Percentiles rank a stretch among this genome's conserved stretches.
phyloP scores from a whole-genome alignment of 2,888 invertebrate species.

The Ptycholaimellus sp. region DNA sequence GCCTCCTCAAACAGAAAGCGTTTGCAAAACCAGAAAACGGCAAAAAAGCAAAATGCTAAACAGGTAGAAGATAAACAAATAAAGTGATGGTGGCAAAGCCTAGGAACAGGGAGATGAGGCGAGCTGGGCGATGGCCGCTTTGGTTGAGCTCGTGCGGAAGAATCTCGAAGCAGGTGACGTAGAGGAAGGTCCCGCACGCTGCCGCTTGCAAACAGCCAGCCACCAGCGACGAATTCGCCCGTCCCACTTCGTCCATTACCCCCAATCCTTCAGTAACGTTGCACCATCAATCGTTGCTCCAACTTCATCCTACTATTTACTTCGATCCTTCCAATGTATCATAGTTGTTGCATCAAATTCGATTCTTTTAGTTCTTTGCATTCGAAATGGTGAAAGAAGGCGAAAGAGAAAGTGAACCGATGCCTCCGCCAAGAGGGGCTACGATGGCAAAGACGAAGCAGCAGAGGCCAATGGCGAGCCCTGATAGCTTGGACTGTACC shows the following conservation, averaged over 20 bases:
- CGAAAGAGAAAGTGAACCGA: too few relatives aligned
- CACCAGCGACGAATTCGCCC: conserved; percentile 19
- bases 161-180: conserved; percentile 89
- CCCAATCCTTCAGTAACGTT: too few relatives aligned
- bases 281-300: too few relatives aligned
- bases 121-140: conserved; percentile 12
- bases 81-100: conserved; percentile 16
- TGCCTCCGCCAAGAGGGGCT: too few relatives aligned
- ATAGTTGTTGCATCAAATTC: too few relatives aligned
- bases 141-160: conserved; percentile 41
- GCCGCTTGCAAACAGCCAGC: conserved; percentile 44
- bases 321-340: too few relatives aligned
- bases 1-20: too few relatives aligned
- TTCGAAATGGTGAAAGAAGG: too few relatives aligned
- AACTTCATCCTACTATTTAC: too few relatives aligned
- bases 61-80: conserved; percentile 8
- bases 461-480: conserved; percentile 24
- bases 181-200: conserved; percentile 70
- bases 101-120: conserved; percentile 14
- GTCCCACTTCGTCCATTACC: too few relatives aligned
- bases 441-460: conserved; percentile 22
- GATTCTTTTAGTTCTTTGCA: too few relatives aligned
- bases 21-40: conserved; percentile 1
- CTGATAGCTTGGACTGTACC: conserved; percentile 27
- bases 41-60: conserved; percentile 5